Conservation (phyloP, 2,888 invertebrate genomes). For the Argyra leucocephala region DNA sequence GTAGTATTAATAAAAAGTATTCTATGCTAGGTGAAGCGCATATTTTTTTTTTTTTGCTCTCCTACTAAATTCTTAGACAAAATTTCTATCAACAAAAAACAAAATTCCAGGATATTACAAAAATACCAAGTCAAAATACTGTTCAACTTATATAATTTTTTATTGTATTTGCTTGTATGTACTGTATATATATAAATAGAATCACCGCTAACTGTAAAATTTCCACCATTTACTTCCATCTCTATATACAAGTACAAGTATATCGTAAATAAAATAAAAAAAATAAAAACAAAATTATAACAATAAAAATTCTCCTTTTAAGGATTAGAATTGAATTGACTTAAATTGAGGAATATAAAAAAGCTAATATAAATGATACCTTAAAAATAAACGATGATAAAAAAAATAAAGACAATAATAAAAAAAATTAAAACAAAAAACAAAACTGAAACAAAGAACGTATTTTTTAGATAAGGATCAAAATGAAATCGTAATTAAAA, state of each 20-base stretch:
- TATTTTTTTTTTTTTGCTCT: neutral
- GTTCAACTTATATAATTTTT: too few species aligned
- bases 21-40: neutral
- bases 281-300: neutral
- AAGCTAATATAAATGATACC: slow-evolving; percentile 6
- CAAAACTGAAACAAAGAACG: neutral
- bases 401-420: neutral
- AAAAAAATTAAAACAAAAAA: neutral
- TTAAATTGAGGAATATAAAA: neutral
- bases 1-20: neutral
- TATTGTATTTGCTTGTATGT: neutral
- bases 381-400: too few species aligned
- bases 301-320: neutral
- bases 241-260: neutral
- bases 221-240: neutral
- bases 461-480: slow-evolving; percentile 3
- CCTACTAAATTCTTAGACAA: neutral
- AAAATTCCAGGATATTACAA: neutral
- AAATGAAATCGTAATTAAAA: slow-evolving; percentile 3
- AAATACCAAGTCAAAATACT: neutral
- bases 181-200: neutral
- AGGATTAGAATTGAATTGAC: slow-evolving; percentile 1
- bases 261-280: neutral
- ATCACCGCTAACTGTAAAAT: neutral
- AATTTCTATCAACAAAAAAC: neutral